Evolutionary conservation across 35 echinoderm and acorn worm genomes (phyloP).

Genomic region (Ophiothrix spiculata): DNA sequence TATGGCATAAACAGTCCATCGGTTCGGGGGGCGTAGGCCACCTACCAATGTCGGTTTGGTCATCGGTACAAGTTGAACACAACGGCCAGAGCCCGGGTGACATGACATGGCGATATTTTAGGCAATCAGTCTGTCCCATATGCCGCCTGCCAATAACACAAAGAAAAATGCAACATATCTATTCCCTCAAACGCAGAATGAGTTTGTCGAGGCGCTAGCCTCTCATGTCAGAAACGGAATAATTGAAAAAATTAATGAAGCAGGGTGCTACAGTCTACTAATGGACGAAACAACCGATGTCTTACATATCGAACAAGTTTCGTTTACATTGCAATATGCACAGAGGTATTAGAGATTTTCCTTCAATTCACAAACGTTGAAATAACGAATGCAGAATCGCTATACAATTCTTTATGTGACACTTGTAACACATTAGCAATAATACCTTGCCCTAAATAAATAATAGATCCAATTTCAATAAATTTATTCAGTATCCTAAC

Average conservation of each 20-base stretch:
- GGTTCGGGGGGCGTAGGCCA: too few species aligned
- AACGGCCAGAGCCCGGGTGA: too few species aligned
- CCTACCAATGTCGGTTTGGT: too few species aligned
- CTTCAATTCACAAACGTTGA: constrained; percentile 23
- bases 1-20: too few species aligned
- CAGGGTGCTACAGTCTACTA: constrained; percentile 19
- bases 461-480: too few species aligned
- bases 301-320: constrained; percentile 8
- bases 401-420: constrained; percentile 15
- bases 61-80: too few species aligned
- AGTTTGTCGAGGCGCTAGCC: not conserved
- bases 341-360: constrained; percentile 9
- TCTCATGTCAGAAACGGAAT: not conserved
- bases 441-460: too few species aligned
- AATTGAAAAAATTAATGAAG: constrained; percentile 14
- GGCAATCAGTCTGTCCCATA: too few species aligned
- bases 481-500: too few species aligned
- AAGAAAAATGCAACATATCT: constrained; percentile 3
- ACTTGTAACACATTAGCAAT: constrained; percentile 10
- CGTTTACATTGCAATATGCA: constrained; percentile 9
- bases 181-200: not conserved
- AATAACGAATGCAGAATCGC: constrained; percentile 18
- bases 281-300: constrained; percentile 33
- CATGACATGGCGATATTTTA: too few species aligned
- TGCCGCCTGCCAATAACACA: not conserved